phyloP scores from a whole-genome alignment of 2,113 vertebrate genomes.

The Colius striatus region DNA sequence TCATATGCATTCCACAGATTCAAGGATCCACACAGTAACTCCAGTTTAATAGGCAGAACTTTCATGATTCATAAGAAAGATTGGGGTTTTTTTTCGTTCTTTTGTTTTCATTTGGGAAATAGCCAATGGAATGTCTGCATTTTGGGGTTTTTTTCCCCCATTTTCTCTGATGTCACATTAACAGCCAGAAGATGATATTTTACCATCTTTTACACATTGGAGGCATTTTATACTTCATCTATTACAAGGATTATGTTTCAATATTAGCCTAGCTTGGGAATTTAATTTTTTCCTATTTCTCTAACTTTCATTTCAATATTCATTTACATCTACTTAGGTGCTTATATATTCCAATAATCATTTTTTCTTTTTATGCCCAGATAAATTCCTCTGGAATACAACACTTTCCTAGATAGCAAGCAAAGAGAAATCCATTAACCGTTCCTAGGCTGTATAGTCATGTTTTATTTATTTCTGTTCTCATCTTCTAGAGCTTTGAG shows the following conservation, averaged over 20 bases:
- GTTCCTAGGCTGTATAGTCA: neutral
- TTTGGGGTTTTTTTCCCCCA: neutral
- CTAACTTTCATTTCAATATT: neutral
- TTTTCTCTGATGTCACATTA: slow-evolving; percentile 40
- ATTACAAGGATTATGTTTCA: slow-evolving; percentile 1
- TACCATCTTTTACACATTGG: neutral
- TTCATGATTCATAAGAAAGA: slow-evolving; percentile 22
- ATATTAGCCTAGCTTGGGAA: neutral
- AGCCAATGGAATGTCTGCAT: neutral
- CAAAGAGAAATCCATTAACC: neutral
- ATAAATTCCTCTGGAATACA: neutral
- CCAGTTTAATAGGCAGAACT: neutral
- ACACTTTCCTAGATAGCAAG: neutral
- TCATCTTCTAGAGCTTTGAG: neutral
- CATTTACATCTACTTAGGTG: neutral
- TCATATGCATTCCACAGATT: slow-evolving; percentile 21
- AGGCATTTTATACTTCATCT: slow-evolving; percentile 28
- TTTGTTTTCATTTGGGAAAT: slow-evolving; percentile 13
- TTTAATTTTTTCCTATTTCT: slow-evolving; percentile 8
- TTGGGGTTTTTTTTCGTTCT: too few relatives aligned
- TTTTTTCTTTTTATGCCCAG: neutral
- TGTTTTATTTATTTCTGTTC: slow-evolving; percentile 26
- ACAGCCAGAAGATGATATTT: neutral
- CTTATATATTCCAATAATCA: neutral
- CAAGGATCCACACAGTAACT: neutral